A percentile compares a stretch with the other conserved stretches of the same genome.
Conservation (phyloP, 2,113 vertebrate genomes). For the Dicrurus megarhynchus region DNA sequence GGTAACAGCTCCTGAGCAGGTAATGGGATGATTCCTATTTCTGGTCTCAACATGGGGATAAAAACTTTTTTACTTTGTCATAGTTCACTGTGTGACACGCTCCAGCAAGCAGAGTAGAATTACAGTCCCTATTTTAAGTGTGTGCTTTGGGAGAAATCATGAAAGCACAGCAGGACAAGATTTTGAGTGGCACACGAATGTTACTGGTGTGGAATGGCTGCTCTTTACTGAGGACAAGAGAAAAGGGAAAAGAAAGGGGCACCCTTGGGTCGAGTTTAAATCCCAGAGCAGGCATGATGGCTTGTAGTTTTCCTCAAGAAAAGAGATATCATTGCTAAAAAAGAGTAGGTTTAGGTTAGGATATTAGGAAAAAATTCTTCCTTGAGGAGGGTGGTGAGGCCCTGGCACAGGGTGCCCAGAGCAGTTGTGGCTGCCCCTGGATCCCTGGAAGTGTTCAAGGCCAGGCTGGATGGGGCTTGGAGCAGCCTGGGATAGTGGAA, state of each 20-base stretch:
- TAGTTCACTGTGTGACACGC: neutral
- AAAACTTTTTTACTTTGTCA: neutral
- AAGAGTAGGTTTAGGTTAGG: neutral
- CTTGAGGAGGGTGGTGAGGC: rapidly evolving
- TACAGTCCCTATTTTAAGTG: neutral
- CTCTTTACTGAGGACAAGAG: neutral
- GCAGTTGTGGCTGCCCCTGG: neutral
- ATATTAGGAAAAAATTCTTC: neutral
- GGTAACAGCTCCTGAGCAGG: neutral
- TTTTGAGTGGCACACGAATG: neutral
- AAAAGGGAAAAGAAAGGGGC: neutral
- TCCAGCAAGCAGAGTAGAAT: neutral
- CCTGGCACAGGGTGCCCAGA: neutral
- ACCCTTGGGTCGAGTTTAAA: neutral
- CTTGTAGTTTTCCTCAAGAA: neutral
- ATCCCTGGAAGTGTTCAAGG: neutral
- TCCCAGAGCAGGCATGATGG: neutral
- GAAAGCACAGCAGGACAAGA: neutral
- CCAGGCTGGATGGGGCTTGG: neutral
- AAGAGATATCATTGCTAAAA: neutral
- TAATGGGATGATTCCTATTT: neutral
- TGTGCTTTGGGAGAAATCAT: neutral
- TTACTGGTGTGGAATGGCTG: neutral
- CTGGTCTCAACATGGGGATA: neutral
- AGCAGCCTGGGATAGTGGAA: neutral